phyloP scores from a whole-genome alignment of 2,888 invertebrate species.

The Periphyllus acericola region DNA sequence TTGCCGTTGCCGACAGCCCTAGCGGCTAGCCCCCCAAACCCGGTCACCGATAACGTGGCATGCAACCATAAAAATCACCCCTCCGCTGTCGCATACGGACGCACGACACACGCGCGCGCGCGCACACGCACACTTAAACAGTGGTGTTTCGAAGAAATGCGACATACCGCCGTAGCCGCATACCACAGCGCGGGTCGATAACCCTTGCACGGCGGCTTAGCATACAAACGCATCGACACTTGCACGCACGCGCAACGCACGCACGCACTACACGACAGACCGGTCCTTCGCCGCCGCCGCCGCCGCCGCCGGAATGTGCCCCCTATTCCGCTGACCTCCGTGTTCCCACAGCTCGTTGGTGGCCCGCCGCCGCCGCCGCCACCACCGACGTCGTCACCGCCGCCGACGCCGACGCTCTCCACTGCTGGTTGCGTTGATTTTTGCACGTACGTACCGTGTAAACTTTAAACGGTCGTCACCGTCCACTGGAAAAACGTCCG shows the following conservation, averaged over 20 bases:
- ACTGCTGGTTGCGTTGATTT: not conserved
- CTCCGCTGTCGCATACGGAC: not conserved
- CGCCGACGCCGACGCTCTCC: not conserved
- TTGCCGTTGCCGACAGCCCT: too few relatives aligned
- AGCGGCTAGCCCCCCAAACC: not conserved
- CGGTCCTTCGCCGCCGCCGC: slow-evolving; percentile 57
- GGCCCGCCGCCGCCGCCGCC: slow-evolving; percentile 41
- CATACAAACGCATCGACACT: slow-evolving; percentile 57
- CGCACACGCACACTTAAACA: not conserved
- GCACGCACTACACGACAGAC: slow-evolving; percentile 46
- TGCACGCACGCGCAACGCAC: slow-evolving; percentile 52
- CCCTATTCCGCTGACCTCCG: slow-evolving; percentile 54
- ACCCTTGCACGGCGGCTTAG: slow-evolving; percentile 60
- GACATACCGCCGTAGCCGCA: slow-evolving; percentile 56
- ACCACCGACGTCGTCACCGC: not conserved
- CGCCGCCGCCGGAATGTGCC: slow-evolving; percentile 59
- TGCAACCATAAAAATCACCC: slow-evolving; percentile 35
- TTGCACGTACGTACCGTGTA: not conserved
- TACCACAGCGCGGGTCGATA: slow-evolving; percentile 60
- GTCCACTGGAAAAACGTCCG: not conserved
- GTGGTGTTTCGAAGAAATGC: slow-evolving; percentile 60
- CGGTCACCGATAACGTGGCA: slow-evolving; percentile 6
- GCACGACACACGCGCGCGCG: not conserved
- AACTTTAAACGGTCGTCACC: slow-evolving; percentile 2
- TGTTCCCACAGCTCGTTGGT: slow-evolving; percentile 61